Evolutionary conservation across 30 jellyfish, hydroid and myxozoan genomes (phyloP).

Genomic region (Catostylus mosaicus): DNA sequence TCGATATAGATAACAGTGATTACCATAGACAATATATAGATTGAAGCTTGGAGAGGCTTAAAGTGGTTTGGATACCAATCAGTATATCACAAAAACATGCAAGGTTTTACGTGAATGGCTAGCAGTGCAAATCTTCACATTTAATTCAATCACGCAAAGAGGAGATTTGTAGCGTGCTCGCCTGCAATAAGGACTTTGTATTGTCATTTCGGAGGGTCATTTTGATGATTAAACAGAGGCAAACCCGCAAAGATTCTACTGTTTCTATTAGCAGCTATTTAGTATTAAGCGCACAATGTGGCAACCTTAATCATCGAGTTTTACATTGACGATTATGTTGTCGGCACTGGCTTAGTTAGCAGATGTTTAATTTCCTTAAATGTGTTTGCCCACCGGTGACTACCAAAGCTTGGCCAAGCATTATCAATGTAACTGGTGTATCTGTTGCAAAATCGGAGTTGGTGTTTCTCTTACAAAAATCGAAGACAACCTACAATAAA

Average conservation of each 20-base stretch:
- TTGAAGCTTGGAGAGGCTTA: not conserved
- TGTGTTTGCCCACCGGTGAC: conserved; percentile 1
- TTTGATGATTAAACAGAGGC: not conserved
- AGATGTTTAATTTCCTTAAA: not conserved
- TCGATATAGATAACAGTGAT: not conserved
- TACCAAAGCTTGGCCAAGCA: not conserved
- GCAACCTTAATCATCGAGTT: not conserved
- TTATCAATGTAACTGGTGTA: no score
- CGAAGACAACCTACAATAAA: no score
- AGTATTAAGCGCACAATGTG: conserved; percentile 9
- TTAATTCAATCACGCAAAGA: not conserved
- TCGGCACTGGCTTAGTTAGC: conserved; percentile 11
- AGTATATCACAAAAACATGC: not conserved
- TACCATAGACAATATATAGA: not conserved
- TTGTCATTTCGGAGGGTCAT: not conserved
- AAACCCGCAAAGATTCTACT: not conserved
- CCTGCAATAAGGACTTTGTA: not conserved
- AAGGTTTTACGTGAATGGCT: not conserved
- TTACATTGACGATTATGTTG: not conserved
- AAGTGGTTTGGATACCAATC: conserved; percentile 1
- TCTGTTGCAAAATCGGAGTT: no score
- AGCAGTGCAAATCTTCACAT: not conserved
- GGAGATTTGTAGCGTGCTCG: not conserved
- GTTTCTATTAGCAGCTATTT: conserved; percentile 9
- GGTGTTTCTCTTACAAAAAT: no score